Evolutionary conservation across 2,113 vertebrate species (phyloP).

Genomic region (Microcebus tavaratra): DNA sequence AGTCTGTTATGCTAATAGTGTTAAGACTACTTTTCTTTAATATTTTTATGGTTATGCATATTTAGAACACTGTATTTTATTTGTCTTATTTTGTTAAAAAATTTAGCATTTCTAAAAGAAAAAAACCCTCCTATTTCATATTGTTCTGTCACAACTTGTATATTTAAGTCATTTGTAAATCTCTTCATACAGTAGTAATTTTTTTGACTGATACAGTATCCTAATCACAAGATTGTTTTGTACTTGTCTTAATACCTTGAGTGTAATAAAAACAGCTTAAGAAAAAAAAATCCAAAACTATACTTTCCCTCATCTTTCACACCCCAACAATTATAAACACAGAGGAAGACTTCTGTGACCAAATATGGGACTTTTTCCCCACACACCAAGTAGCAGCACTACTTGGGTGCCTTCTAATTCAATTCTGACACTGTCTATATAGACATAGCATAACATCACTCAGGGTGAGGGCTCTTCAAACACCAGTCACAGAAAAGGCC

Average conservation of each 20-base stretch:
- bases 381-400: too few relatives aligned
- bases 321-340: too few relatives aligned
- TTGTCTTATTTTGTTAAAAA: conserved; percentile 75
- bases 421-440: too few relatives aligned
- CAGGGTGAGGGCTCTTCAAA: too few relatives aligned
- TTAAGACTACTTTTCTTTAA: conserved; percentile 70
- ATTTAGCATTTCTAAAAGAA: conserved; percentile 51
- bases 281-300: neutral
- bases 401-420: too few relatives aligned
- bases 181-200: conserved; percentile 77
- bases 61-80: conserved; percentile 74
- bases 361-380: too few relatives aligned
- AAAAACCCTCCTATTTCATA: conserved; percentile 43
- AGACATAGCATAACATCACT: too few relatives aligned
- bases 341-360: too few relatives aligned
- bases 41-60: conserved; percentile 76
- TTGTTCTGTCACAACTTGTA: conserved; percentile 78
- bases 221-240: conserved; percentile 77
- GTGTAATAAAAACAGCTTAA: conserved; percentile 75
- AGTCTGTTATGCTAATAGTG: conserved; percentile 79
- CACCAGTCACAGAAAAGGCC: too few relatives aligned
- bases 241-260: conserved; percentile 76
- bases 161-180: conserved; percentile 81
- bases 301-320: too few relatives aligned
- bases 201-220: conserved; percentile 53